Conservation (phyloP, 2,113 vertebrate species). For the Bujurquina vittata region DNA sequence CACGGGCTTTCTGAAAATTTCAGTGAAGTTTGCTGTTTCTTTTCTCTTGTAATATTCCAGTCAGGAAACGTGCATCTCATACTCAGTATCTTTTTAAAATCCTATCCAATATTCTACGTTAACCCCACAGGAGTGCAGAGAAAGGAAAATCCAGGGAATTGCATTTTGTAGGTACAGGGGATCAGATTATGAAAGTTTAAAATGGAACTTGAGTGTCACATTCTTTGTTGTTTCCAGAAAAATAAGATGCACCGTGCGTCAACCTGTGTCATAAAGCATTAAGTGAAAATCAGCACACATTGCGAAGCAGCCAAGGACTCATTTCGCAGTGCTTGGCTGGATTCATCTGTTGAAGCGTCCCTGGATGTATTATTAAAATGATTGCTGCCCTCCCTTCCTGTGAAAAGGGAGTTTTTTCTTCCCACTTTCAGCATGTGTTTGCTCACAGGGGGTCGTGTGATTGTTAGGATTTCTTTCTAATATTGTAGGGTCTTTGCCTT, state of each 20-base stretch:
- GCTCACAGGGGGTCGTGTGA: background rate
- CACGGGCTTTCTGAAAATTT: background rate
- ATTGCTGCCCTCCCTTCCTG: no score
- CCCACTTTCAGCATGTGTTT: background rate
- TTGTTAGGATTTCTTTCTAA: background rate
- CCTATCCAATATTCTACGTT: rapidly evolving
- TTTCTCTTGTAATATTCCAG: background rate
- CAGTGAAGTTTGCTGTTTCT: background rate
- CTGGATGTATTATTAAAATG: no score
- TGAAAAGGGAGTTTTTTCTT: background rate
- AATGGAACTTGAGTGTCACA: no score
- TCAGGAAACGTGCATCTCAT: background rate
- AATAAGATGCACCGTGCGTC: no score
- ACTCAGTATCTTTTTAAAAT: background rate
- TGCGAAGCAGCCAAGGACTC: no score
- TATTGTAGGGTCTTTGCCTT: background rate
- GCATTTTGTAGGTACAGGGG: background rate
- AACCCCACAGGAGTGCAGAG: background rate
- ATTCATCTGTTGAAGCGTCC: no score
- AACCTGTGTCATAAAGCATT: background rate
- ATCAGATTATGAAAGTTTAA: no score
- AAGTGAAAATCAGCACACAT: background rate
- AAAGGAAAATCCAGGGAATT: background rate
- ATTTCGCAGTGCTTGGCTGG: no score
- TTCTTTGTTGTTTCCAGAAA: no score